Evolutionary conservation across 2,888 invertebrate species (phyloP).

Genomic region (Carcina quercana): DNA sequence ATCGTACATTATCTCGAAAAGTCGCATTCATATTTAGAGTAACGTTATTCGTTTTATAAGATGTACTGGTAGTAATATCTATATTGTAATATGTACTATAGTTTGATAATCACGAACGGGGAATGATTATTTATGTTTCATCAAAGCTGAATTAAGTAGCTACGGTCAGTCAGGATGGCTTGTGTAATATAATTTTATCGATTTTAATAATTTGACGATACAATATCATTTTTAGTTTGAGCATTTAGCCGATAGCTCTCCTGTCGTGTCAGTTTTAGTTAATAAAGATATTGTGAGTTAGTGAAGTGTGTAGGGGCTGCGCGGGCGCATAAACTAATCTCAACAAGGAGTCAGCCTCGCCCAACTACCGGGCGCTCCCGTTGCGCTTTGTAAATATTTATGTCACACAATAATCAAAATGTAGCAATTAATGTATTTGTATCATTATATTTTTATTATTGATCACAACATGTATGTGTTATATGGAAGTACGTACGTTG

Average conservation of each 20-base stretch:
- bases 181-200: constrained; percentile 32
- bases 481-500: constrained; percentile 41
- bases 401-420: constrained; percentile 73
- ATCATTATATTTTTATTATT: constrained; percentile 74
- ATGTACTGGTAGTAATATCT: constrained; percentile 58
- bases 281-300: constrained; percentile 55
- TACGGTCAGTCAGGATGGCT: constrained; percentile 54
- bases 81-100: constrained; percentile 47
- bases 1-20: constrained; percentile 61
- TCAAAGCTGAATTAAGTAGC: constrained; percentile 40
- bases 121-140: constrained; percentile 43
- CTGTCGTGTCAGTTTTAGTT: constrained; percentile 62
- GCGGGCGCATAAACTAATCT: constrained; percentile 33
- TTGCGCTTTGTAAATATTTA: constrained; percentile 72
- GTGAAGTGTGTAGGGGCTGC: constrained; percentile 11
- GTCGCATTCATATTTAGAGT: constrained; percentile 64
- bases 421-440: constrained; percentile 72
- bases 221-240: constrained; percentile 50
- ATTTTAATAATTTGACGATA: constrained; percentile 63
- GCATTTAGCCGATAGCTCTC: constrained; percentile 61
- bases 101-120: constrained; percentile 57
- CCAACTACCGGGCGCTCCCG: constrained; percentile 60
- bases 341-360: constrained; percentile 55
- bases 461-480: constrained; percentile 69
- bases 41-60: constrained; percentile 66